phyloP scores from a whole-genome alignment of 35 echinoderm and acorn worm species.

The Lytechinus pictus region DNA sequence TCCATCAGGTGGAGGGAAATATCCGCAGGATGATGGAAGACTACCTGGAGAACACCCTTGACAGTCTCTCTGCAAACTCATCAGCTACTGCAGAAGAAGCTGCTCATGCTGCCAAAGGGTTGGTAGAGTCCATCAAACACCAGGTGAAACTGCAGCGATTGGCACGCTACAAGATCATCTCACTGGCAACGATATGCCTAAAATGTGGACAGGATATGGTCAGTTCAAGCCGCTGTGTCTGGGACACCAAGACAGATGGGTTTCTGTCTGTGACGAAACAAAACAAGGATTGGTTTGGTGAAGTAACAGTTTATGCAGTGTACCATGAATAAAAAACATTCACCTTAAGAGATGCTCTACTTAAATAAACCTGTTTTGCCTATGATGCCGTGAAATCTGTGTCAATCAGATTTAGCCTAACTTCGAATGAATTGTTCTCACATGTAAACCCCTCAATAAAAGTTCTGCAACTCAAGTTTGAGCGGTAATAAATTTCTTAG shows the following conservation, averaged over 20 bases:
- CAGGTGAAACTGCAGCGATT: constrained; percentile 55
- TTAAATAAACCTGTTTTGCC: too few species aligned
- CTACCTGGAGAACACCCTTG: not conserved
- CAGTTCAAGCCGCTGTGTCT: constrained; percentile 57
- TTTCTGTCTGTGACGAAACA: constrained; percentile 55
- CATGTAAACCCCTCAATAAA: too few species aligned
- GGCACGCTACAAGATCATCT: constrained; percentile 63
- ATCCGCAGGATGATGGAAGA: not conserved
- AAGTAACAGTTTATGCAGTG: constrained; percentile 61
- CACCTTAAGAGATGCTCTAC: not conserved
- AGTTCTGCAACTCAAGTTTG: too few species aligned
- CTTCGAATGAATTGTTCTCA: too few species aligned
- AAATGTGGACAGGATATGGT: constrained; percentile 46
- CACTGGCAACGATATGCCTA: constrained; percentile 18
- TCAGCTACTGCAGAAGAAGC: not conserved
- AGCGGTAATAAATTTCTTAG: too few species aligned
- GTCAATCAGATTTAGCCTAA: too few species aligned
- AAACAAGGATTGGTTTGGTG: constrained; percentile 53
- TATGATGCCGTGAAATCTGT: too few species aligned
- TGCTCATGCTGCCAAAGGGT: constrained; percentile 17
- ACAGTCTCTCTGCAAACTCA: not conserved
- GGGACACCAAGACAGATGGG: constrained; percentile 56
- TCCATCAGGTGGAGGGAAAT: not conserved
- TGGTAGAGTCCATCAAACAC: constrained; percentile 58
- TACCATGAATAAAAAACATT: constrained; percentile 53